Evolutionary conservation across 2,888 invertebrate genomes (phyloP).

Genomic region (Graphium colonna): DNA sequence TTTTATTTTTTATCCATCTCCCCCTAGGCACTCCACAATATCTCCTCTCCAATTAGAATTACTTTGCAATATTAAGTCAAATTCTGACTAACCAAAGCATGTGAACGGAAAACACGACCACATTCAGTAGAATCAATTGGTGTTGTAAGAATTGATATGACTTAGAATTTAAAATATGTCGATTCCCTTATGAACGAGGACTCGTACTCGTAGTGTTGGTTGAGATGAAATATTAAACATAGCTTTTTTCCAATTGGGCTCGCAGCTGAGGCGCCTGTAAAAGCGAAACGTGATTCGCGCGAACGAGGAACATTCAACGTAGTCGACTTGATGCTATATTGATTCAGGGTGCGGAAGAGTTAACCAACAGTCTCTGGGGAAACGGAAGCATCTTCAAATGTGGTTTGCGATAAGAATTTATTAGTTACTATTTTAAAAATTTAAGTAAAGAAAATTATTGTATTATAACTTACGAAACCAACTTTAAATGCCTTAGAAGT

Average conservation of each 20-base stretch:
- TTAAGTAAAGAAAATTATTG: too few species aligned
- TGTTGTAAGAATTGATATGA: constrained; percentile 61
- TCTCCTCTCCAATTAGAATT: too few species aligned
- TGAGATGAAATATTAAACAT: constrained; percentile 8
- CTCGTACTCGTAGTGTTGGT: constrained; percentile 12
- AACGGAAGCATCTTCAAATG: neutral
- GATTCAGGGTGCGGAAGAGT: neutral
- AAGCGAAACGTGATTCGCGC: neutral
- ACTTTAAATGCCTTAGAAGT: too few species aligned
- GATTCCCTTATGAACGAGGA: constrained; percentile 57
- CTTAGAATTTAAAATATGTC: constrained; percentile 76
- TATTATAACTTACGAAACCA: too few species aligned
- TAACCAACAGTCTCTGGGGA: neutral
- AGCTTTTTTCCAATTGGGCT: constrained; percentile 1
- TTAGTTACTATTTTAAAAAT: too few species aligned
- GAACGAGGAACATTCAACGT: neutral
- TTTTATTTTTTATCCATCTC: too few species aligned
- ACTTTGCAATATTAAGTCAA: too few species aligned
- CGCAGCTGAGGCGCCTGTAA: neutral
- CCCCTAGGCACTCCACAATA: too few species aligned
- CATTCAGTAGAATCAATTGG: constrained; percentile 62
- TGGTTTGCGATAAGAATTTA: too few species aligned
- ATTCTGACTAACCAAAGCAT: too few species aligned
- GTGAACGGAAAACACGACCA: too few species aligned
- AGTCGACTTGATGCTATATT: neutral